These are phyloP conservation scores for Acrocyrtus sp. DNA, from an alignment of 2,888 invertebrate genomes.

Conservation along the genomic window DNA sequence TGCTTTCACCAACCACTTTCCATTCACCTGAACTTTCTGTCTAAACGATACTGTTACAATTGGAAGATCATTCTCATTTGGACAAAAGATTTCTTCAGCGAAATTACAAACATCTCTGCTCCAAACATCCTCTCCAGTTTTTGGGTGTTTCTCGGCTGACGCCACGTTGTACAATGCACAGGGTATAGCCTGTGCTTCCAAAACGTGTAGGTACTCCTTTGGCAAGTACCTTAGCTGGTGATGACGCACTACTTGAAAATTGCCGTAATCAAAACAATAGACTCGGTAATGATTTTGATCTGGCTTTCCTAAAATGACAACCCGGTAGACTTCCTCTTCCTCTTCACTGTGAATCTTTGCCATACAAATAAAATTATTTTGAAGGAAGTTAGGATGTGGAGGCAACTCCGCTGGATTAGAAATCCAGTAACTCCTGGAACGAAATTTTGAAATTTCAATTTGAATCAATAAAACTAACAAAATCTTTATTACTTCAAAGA, in stretches of 20 bases:
- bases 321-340: slow-evolving; percentile 20
- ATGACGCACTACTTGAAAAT: slow-evolving; percentile 2
- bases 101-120: not conserved
- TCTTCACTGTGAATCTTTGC: slow-evolving; percentile 1
- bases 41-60: slow-evolving; percentile 14
- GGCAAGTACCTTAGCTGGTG: slow-evolving; percentile 15
- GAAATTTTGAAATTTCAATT: no score
- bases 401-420: not conserved
- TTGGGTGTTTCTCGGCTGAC: not conserved
- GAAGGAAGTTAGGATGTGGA: slow-evolving; percentile 26
- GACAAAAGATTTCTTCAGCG: not conserved
- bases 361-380: slow-evolving; percentile 9
- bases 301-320: slow-evolving; percentile 13
- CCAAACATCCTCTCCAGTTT: slow-evolving; percentile 14
- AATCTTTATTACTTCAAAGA: no score
- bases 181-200: slow-evolving; percentile 18
- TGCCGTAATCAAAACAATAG: slow-evolving; percentile 23
- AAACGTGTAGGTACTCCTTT: not conserved
- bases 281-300: slow-evolving; percentile 15
- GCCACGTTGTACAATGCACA: slow-evolving; percentile 28
- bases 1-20: slow-evolving; percentile 22
- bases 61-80: not conserved
- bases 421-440: slow-evolving; percentile 2
- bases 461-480: no score
- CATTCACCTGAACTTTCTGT: slow-evolving; percentile 3